These are phyloP conservation scores for Conus betulinus DNA, from an alignment of 1,140 invertebrate genomes.

Conservation along the genomic window DNA sequence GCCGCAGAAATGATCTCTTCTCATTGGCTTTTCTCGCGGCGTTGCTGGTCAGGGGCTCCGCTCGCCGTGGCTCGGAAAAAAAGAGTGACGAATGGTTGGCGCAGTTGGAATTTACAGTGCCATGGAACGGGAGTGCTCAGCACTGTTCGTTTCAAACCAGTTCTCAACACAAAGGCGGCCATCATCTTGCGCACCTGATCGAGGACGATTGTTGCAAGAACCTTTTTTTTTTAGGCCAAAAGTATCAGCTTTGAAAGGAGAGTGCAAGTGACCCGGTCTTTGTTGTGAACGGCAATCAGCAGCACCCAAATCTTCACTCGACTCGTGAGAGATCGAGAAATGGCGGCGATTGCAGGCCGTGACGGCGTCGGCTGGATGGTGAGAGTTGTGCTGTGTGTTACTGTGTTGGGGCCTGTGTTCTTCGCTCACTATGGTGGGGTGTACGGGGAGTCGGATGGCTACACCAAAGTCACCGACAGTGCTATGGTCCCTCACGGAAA, in stretches of 20 bases:
- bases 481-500: constrained; percentile 79
- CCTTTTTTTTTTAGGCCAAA: too few relatives aligned
- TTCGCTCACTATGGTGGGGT: background rate
- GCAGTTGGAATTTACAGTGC: constrained; percentile 32
- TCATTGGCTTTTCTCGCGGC: constrained; percentile 24
- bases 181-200: background rate
- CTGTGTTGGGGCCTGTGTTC: constrained; percentile 17
- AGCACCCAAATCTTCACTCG: background rate
- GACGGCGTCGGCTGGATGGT: background rate
- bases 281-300: background rate
- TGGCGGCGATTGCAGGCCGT: background rate
- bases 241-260: background rate
- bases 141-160: constrained; percentile 7
- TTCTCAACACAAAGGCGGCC: constrained; percentile 14
- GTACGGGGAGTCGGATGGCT: background rate
- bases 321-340: background rate
- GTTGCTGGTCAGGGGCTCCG: constrained; percentile 21
- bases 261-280: background rate
- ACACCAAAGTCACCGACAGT: constrained; percentile 36
- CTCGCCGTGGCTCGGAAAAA: constrained; percentile 18
- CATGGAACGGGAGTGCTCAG: background rate
- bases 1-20: background rate
- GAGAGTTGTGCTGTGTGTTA: constrained; percentile 26
- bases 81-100: constrained; percentile 18
- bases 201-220: background rate